These are phyloP conservation scores for Gallinago media DNA, from an alignment of 2,113 vertebrate genomes.

Conservation along the genomic window DNA sequence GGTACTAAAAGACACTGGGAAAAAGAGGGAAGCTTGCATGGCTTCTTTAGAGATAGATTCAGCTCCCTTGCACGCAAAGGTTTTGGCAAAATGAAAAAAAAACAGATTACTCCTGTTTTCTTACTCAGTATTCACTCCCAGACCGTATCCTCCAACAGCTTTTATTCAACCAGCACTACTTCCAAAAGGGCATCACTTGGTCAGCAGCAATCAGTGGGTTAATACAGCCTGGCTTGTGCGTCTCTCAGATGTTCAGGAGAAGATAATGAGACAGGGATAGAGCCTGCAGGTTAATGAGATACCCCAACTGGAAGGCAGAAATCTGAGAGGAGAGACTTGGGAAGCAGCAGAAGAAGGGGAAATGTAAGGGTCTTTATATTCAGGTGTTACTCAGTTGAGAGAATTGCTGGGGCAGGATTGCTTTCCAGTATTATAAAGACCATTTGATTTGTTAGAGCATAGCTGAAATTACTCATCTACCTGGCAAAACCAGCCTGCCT, in stretches of 20 bases:
- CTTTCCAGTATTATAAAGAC: not conserved
- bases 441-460: not conserved
- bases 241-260: slow-evolving; percentile 5
- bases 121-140: not conserved
- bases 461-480: not conserved
- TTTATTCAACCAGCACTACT: not conserved
- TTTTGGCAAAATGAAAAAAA: not conserved
- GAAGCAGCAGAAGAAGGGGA: not conserved
- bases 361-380: not conserved
- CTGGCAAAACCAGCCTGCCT: not conserved
- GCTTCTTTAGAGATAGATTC: not conserved
- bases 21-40: not conserved
- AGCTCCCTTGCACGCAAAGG: not conserved
- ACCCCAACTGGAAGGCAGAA: slow-evolving; percentile 14
- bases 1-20: not conserved
- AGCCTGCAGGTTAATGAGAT: slow-evolving; percentile 41
- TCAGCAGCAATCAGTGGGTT: slow-evolving; percentile 40
- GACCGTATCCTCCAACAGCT: not conserved
- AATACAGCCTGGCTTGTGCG: not conserved
- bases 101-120: not conserved
- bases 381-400: not conserved
- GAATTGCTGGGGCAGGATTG: not conserved
- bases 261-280: slow-evolving; percentile 29
- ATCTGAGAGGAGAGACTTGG: not conserved
- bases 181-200: not conserved